Percentiles rank a stretch among this genome's conserved stretches.
phyloP scores from a whole-genome alignment of 2,888 invertebrate species.

The Operophtera brumata region DNA sequence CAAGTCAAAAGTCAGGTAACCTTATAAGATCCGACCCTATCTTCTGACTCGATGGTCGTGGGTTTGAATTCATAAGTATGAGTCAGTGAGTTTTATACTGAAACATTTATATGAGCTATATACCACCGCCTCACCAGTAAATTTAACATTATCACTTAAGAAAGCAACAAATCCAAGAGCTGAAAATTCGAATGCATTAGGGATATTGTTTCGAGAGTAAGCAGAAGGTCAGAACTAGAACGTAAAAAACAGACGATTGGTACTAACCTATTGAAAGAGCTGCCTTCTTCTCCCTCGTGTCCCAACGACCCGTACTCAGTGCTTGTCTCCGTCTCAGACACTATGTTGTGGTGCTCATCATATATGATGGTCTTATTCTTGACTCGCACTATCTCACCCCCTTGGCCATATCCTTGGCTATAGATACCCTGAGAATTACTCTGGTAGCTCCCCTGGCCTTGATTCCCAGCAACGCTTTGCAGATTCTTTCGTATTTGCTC shows the following conservation, averaged over 20 bases:
- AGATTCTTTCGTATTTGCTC: conserved; percentile 57
- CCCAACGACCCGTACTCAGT: conserved; percentile 73
- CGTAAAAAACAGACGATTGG: not conserved
- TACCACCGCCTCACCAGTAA: too few relatives aligned
- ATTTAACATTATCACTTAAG: too few relatives aligned
- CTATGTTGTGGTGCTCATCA: conserved; percentile 68
- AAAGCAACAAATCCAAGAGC: too few relatives aligned
- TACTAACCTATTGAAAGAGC: conserved; percentile 69
- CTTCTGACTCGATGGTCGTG: too few relatives aligned
- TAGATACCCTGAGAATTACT: conserved; percentile 40
- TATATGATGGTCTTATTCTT: conserved; percentile 63
- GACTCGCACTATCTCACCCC: conserved; percentile 51
- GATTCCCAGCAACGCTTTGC: conserved; percentile 42
- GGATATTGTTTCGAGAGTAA: too few relatives aligned
- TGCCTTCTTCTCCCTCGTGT: conserved; percentile 70
- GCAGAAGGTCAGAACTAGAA: too few relatives aligned
- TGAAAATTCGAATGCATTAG: too few relatives aligned
- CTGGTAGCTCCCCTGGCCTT: conserved; percentile 43
- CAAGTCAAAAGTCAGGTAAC: not conserved
- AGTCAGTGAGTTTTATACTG: too few relatives aligned
- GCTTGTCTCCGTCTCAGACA: conserved; percentile 73
- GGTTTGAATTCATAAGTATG: too few relatives aligned
- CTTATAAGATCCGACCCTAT: too few relatives aligned
- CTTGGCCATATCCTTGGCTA: conserved; percentile 40
- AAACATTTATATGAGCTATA: too few relatives aligned